Evolutionary conservation across 1,140 invertebrate genomes (phyloP).

Genomic region (Monomorium pharaonis): DNA sequence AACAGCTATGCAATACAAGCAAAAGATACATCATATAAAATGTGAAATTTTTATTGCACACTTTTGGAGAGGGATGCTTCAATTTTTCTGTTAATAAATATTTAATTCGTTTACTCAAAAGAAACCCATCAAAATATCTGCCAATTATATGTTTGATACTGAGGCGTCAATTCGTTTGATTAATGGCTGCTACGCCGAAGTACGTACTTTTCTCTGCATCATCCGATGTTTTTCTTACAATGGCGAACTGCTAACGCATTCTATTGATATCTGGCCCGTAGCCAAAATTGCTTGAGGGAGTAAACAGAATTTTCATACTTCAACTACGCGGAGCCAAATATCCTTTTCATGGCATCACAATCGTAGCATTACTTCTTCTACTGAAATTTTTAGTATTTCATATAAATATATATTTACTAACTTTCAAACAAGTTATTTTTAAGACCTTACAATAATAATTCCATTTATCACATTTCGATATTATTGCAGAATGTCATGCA

Average conservation of each 20-base stretch:
- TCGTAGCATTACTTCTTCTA: background rate
- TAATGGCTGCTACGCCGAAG: constrained; percentile 11
- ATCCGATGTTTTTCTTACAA: constrained; percentile 28
- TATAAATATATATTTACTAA: background rate
- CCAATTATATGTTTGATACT: background rate
- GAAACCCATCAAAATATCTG: background rate
- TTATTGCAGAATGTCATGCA: background rate
- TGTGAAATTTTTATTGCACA: background rate
- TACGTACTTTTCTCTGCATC: constrained; percentile 26
- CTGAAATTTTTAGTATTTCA: background rate
- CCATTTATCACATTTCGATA: background rate
- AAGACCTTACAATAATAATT: background rate
- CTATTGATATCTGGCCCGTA: constrained; percentile 33
- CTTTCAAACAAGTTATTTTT: background rate
- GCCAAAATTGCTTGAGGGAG: constrained; percentile 44
- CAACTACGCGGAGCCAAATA: background rate
- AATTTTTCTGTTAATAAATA: background rate
- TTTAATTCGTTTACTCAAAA: background rate
- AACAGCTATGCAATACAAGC: background rate
- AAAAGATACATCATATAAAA: background rate
- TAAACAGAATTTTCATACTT: constrained; percentile 44
- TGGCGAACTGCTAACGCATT: constrained; percentile 8
- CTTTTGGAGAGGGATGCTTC: background rate
- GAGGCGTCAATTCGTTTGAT: background rate
- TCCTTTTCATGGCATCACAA: background rate